Evolutionary conservation across 2,888 invertebrate genomes (phyloP), one percentile per base, ranked within the genome.

Genomic region (Stenchaetothrips biformis): DNA sequence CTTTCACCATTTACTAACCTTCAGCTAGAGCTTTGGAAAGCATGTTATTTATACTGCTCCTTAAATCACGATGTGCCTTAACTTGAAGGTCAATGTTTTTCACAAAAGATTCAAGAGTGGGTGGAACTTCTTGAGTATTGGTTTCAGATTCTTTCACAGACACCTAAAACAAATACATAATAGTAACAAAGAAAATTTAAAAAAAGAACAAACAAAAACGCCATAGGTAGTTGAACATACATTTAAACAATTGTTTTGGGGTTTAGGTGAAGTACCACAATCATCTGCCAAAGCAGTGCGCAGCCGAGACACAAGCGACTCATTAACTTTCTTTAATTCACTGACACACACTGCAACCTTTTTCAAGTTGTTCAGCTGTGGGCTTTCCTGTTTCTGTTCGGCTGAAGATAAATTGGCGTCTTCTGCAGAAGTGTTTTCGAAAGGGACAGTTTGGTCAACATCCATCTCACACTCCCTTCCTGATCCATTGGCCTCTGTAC

Each of bases 381-480:
- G 37, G 37, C 37, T 37, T 37, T 37, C 37, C 1, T 37, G 2
- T 37, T 37, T 37, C 37, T 37, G 37, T 37, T 37, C 37, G 4
- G 37, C 37, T 37, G 37, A 37, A 37, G 37, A 37, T 37, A 37
- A 37, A 37, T 37, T 37, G 37, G 37, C 37, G 4, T 74, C 67
- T 25, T 74, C 25, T 74, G 21, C 67, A 53, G 37, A 37, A 37
- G 53, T 53, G 21, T 74, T 7, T 25, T 74, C 67, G 11, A 11
- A 74, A 1, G 67, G 67, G 11, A 74, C 67, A 25, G 67, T 74
- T 25, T 74, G 67, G 25, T 74, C 67, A 21, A 74, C 67, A 74
- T 74, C 67, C 67, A 74, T 74, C 9, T 74, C 67, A 74, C 67
- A 74, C 11, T 74, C 67, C 67, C 67, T 74, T 74, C 67, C 67